A percentile compares a stretch with the other conserved stretches of the same genome.
These are phyloP conservation scores for Labeo catla DNA, from an alignment of 2,113 vertebrate species.

Conservation along the genomic window DNA sequence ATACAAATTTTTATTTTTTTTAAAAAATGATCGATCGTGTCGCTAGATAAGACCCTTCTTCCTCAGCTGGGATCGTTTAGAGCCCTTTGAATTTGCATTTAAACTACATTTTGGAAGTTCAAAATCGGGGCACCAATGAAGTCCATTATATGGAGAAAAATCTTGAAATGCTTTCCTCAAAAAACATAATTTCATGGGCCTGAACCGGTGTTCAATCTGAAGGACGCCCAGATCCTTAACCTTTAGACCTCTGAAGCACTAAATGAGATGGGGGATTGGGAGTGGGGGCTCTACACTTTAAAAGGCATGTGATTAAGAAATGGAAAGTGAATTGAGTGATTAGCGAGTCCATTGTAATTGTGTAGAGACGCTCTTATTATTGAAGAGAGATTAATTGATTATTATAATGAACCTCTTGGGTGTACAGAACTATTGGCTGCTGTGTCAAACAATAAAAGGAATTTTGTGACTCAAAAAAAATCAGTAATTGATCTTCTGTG, in stretches of 20 bases:
- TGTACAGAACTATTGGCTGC: neutral
- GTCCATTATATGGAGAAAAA: no score
- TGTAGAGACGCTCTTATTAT: neutral
- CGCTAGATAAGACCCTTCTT: no score
- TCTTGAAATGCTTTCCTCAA: no score
- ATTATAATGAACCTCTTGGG: constrained; percentile 13
- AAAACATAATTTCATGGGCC: no score
- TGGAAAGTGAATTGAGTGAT: constrained; percentile 28
- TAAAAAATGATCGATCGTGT: no score
- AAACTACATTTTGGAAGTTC: no score
- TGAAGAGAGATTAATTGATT: constrained; percentile 17
- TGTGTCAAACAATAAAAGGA: neutral
- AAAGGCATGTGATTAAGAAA: constrained; percentile 41
- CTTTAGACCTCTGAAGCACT: neutral
- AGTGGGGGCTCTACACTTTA: neutral
- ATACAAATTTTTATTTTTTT: no score
- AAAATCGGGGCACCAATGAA: no score
- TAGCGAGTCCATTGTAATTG: constrained; percentile 26
- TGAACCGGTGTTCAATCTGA: neutral
- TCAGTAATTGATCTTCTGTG: neutral
- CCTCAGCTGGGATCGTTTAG: no score
- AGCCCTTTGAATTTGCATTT: no score
- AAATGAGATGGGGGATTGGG: neutral
- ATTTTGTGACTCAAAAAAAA: neutral
- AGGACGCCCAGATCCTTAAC: neutral